A percentile compares a stretch with the other conserved stretches of the same genome.
These are phyloP conservation scores for Mergus octosetaceus DNA, from an alignment of 2,797 vertebrate species.

Conservation along the genomic window DNA sequence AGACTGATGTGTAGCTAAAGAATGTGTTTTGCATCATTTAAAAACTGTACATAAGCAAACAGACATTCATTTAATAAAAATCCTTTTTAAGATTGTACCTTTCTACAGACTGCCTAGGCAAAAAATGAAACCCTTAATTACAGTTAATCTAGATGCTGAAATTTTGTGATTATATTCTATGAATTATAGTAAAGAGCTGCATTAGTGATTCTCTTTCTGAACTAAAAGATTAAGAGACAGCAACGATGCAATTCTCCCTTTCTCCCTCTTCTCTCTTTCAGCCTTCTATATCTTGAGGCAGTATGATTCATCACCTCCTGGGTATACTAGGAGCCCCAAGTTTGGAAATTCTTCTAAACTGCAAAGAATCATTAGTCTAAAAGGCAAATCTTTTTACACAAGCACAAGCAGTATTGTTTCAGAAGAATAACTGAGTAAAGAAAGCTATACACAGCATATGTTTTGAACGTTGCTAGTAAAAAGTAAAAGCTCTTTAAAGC, in stretches of 20 bases:
- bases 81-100: neutral
- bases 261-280: conserved; percentile 1
- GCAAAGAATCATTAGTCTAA: conserved; percentile 21
- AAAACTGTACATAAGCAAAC: neutral
- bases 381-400: conserved; percentile 41
- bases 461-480: conserved; percentile 16
- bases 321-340: conserved; percentile 35
- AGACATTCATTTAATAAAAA: neutral
- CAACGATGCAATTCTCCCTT: conserved; percentile 18
- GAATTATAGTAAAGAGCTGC: neutral
- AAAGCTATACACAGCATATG: neutral
- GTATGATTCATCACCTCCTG: conserved; percentile 54
- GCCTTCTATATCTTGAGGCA: conserved; percentile 29
- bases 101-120: neutral
- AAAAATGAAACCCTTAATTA: neutral
- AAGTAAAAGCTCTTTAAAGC: conserved; percentile 47
- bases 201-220: neutral
- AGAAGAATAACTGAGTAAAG: neutral
- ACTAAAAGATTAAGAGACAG: neutral
- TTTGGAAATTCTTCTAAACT: conserved; percentile 67
- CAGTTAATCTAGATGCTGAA: neutral
- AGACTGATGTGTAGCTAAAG: neutral
- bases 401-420: neutral
- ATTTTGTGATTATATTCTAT: neutral
- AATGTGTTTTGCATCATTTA: neutral